phyloP scores from a whole-genome alignment of 53 echinoderm and acorn worm species.

The Echinometra lucunter region DNA sequence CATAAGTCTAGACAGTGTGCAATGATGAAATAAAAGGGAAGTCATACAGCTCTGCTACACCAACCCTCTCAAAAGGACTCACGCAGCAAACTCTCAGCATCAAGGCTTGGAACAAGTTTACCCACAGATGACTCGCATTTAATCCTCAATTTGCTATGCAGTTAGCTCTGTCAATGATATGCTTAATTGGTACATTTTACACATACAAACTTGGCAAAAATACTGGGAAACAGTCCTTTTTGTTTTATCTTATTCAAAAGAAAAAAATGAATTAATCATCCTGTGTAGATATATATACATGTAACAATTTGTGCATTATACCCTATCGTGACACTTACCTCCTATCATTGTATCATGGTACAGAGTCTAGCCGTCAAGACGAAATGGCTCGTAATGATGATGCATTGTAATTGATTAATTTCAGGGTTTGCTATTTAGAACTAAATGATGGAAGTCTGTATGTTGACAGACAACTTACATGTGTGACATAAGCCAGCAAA shows the following conservation, averaged over 20 bases:
- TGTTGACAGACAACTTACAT: not conserved
- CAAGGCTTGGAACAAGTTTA: not conserved
- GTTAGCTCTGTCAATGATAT: not conserved
- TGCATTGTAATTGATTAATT: not conserved
- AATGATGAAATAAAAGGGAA: not conserved
- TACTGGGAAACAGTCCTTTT: not conserved
- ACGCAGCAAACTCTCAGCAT: not conserved
- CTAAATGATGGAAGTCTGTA: not conserved
- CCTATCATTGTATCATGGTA: not conserved
- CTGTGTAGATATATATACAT: not conserved
- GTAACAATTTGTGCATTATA: not conserved
- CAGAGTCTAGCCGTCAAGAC: no score
- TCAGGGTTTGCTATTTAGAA: not conserved
- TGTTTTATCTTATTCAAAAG: not conserved
- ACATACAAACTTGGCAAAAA: not conserved
- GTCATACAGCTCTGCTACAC: not conserved
- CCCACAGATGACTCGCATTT: not conserved
- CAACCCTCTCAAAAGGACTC: not conserved
- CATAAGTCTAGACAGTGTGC: constrained; percentile 19
- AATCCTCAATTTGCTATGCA: not conserved
- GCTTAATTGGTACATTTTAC: not conserved
- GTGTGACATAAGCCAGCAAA: not conserved
- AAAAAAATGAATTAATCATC: not conserved
- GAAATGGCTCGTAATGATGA: not conserved
- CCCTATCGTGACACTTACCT: not conserved